Percentiles rank a stretch among this genome's conserved stretches.
Evolutionary conservation across 2,113 vertebrate species (phyloP).

Genomic region (Daubentonia madagascariensis): DNA sequence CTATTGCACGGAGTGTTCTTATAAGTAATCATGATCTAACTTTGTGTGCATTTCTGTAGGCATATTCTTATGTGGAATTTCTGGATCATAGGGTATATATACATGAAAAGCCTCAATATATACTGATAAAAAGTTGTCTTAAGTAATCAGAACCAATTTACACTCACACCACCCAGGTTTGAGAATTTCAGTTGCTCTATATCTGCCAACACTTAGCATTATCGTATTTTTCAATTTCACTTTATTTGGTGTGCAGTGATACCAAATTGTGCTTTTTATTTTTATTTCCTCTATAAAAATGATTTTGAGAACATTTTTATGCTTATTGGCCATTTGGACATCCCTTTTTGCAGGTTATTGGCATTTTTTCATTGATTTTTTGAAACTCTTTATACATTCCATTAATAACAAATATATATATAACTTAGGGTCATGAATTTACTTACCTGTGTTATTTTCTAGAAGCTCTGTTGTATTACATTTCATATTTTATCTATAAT

Average conservation of each 20-base stretch:
- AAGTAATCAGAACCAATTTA: neutral
- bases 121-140: neutral
- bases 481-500: neutral
- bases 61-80: neutral
- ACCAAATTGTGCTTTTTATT: neutral
- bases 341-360: neutral
- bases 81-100: neutral
- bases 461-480: neutral
- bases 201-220: neutral
- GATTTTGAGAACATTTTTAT: neutral
- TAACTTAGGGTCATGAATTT: neutral
- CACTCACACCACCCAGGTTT: neutral
- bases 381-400: neutral
- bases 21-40: neutral
- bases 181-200: neutral
- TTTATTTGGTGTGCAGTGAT: neutral
- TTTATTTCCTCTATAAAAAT: slow-evolving; percentile 8
- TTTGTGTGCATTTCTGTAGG: neutral
- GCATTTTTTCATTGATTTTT: neutral
- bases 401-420: neutral
- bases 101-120: neutral
- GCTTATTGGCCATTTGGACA: neutral
- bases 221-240: neutral
- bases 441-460: slow-evolving; percentile 1
- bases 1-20: neutral